phyloP scores from a whole-genome alignment of 2,888 invertebrate genomes.

The Oxystoma pomonae region DNA sequence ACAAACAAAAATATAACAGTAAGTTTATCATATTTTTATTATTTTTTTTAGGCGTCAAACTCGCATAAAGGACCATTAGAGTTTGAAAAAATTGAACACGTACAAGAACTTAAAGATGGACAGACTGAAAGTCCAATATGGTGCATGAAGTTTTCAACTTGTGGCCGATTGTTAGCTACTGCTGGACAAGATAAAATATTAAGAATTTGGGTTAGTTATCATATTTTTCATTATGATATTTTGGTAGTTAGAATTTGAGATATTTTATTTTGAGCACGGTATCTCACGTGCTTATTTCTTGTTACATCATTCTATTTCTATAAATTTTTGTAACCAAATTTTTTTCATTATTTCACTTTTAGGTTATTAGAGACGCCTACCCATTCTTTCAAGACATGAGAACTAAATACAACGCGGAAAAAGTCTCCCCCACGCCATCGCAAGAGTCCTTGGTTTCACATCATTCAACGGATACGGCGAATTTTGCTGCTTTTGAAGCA shows the following conservation, averaged over 20 bases:
- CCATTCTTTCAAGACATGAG: constrained; percentile 84
- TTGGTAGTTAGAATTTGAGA: no score
- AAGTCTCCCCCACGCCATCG: constrained; percentile 89
- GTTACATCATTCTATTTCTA: no score
- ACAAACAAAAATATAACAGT: no score
- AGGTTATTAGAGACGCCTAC: constrained; percentile 76
- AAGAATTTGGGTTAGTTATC: constrained; percentile 81
- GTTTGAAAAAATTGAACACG: constrained; percentile 85
- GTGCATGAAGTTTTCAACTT: constrained; percentile 98
- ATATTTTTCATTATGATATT: no score
- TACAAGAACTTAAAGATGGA: constrained; percentile 62
- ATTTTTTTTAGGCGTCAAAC: constrained; percentile 64
- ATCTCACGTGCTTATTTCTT: no score
- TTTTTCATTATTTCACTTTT: no score
- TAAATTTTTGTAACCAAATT: no score
- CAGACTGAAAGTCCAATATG: constrained; percentile 80
- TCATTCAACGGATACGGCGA: constrained; percentile 62
- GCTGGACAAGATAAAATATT: constrained; percentile 95
- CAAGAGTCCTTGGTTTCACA: constrained; percentile 86
- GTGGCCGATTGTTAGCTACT: constrained; percentile 91
- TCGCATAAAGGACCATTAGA: constrained; percentile 97
- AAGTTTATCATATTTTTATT: no score
- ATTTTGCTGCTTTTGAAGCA: constrained; percentile 55
- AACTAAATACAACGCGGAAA: constrained; percentile 89
- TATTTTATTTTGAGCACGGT: no score